These are phyloP conservation scores for Aphyosemion australe DNA, from an alignment of 2,113 vertebrate species.

Conservation along the genomic window DNA sequence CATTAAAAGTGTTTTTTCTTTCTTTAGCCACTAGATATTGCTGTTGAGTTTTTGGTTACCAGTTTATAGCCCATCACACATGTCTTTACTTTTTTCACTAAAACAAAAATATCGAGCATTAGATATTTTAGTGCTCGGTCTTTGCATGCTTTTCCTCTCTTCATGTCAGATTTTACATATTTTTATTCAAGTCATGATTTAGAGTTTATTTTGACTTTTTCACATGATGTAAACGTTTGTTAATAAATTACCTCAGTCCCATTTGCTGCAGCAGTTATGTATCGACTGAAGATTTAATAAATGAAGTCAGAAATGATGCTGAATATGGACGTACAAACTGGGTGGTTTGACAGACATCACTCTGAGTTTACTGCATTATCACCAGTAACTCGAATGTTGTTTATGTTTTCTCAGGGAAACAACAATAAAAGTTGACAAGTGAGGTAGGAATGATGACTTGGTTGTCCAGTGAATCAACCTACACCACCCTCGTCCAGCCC, in stretches of 20 bases:
- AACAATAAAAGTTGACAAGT: constrained; percentile 16
- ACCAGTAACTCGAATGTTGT: not conserved
- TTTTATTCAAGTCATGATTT: too few relatives aligned
- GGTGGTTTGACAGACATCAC: not conserved
- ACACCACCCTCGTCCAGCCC: constrained; percentile 37
- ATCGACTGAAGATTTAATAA: not conserved
- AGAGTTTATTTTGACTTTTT: too few relatives aligned
- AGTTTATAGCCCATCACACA: constrained; percentile 22
- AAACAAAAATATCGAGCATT: not conserved
- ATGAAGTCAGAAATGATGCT: not conserved
- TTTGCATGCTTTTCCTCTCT: not conserved
- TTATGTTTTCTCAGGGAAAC: not conserved
- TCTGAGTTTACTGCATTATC: not conserved
- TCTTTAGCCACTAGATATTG: constrained; percentile 71
- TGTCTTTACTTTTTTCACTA: not conserved
- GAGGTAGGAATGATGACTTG: constrained; percentile 41
- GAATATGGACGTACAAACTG: not conserved
- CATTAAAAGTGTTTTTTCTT: constrained; percentile 29
- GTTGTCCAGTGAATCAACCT: constrained; percentile 36
- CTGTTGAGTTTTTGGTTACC: constrained; percentile 62
- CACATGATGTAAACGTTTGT: too few relatives aligned
- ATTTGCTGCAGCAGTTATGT: not conserved
- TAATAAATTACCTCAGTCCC: not conserved
- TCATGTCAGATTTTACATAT: too few relatives aligned
- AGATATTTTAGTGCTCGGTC: not conserved